Evolutionary conservation across 2,888 invertebrate genomes (phyloP).

Genomic region (Hermaeophaga mercurialis): DNA sequence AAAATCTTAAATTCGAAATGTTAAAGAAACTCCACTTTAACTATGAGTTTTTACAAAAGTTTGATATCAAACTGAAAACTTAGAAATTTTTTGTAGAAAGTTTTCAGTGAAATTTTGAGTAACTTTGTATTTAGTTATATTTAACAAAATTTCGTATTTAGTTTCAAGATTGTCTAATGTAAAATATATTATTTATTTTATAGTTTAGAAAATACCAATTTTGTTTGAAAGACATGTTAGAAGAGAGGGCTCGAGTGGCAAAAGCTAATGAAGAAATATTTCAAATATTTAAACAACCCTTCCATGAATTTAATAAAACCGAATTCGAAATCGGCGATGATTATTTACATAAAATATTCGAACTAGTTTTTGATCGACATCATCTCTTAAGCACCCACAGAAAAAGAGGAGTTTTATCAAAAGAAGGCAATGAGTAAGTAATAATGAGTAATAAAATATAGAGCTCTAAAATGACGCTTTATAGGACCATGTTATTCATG

Average conservation of each 20-base stretch:
- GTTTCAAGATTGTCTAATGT: not conserved
- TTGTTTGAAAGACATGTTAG: constrained; percentile 3
- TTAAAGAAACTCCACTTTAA: too few relatives aligned
- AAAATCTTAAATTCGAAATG: too few relatives aligned
- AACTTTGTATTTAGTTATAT: too few relatives aligned
- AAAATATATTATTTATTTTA: not conserved
- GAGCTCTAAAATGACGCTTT: not conserved
- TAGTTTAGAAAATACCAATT: constrained; percentile 10
- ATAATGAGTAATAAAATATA: too few relatives aligned
- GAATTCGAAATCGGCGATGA: constrained; percentile 1
- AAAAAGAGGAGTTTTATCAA: constrained; percentile 48
- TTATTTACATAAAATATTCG: constrained; percentile 46
- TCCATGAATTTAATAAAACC: constrained; percentile 17
- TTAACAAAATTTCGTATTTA: too few relatives aligned
- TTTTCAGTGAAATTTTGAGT: too few relatives aligned
- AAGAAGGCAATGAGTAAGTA: constrained; percentile 41
- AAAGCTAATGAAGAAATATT: constrained; percentile 30
- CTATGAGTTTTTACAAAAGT: too few relatives aligned
- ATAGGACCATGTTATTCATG: not conserved
- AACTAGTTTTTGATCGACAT: constrained; percentile 53
- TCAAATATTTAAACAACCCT: constrained; percentile 13
- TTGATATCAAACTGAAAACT: too few relatives aligned
- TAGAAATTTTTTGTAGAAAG: too few relatives aligned
- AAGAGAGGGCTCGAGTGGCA: not conserved
- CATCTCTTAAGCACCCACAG: constrained; percentile 51